Conservation (phyloP, 2,888 invertebrate genomes). For the Drosophila anomalipes region DNA sequence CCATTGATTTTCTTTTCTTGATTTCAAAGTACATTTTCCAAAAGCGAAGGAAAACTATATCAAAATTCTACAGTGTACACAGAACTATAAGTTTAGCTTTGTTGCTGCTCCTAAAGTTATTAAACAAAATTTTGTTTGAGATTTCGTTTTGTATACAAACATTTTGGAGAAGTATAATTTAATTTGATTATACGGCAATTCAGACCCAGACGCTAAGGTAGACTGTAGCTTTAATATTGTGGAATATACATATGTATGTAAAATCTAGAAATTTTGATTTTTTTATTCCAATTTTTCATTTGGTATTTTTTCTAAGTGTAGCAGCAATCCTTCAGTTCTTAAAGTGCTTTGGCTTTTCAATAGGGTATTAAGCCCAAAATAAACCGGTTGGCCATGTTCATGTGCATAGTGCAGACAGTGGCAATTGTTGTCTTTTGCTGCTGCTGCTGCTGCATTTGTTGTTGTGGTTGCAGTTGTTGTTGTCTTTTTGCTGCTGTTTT, state of each 20-base stretch:
- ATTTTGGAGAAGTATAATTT: not conserved
- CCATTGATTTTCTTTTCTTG: not conserved
- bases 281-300: not conserved
- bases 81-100: not conserved
- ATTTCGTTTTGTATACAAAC: not conserved
- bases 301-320: not conserved
- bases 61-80: not conserved
- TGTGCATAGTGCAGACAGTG: conserved; percentile 38
- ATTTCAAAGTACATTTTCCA: not conserved
- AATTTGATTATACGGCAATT: not conserved
- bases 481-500: conserved; percentile 12
- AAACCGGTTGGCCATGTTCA: conserved; percentile 51
- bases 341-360: not conserved
- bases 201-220: too few relatives aligned
- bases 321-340: not conserved
- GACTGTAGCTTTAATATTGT: too few relatives aligned
- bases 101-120: not conserved
- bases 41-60: not conserved
- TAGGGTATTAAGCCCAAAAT: conserved; percentile 31
- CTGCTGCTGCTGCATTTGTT: conserved; percentile 8
- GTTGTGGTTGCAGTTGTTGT: conserved; percentile 7
- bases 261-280: not conserved
- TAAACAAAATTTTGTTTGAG: not conserved
- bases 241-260: too few relatives aligned
- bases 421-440: conserved; percentile 30